Evolutionary conservation across 2,888 invertebrate species (phyloP).

Genomic region (Acanthacorydalis orientalis): DNA sequence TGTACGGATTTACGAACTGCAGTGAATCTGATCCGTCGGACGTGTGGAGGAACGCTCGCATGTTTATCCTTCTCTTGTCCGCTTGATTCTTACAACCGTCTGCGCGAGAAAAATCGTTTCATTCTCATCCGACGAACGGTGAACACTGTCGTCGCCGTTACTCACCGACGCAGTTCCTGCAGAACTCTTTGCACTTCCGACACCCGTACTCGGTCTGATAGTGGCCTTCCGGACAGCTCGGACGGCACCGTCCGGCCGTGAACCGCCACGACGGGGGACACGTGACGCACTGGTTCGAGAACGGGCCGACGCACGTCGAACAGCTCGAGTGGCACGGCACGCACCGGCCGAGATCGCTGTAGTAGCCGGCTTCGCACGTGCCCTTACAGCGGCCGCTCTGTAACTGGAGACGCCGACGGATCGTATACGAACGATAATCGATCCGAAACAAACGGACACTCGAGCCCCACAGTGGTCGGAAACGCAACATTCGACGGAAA

Average conservation of each 20-base stretch:
- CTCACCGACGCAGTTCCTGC: slow-evolving; percentile 69
- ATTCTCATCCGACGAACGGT: neutral
- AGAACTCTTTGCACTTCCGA: slow-evolving; percentile 77
- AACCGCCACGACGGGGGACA: slow-evolving; percentile 68
- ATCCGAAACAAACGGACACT: too few relatives aligned
- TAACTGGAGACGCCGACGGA: slow-evolving; percentile 22
- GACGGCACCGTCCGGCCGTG: slow-evolving; percentile 69
- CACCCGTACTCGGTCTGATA: slow-evolving; percentile 70
- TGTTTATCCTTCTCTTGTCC: slow-evolving; percentile 25
- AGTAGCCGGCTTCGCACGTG: slow-evolving; percentile 66
- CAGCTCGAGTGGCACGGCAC: slow-evolving; percentile 72
- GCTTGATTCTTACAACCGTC: slow-evolving; percentile 24
- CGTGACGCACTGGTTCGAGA: slow-evolving; percentile 69
- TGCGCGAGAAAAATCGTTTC: slow-evolving; percentile 13
- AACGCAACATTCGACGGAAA: too few relatives aligned
- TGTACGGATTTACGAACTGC: slow-evolving; percentile 32
- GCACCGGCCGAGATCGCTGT: slow-evolving; percentile 70
- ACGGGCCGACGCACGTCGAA: slow-evolving; percentile 69
- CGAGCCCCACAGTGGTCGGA: too few relatives aligned
- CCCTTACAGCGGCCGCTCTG: slow-evolving; percentile 73
- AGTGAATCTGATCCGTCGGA: slow-evolving; percentile 18
- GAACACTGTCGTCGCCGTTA: neutral
- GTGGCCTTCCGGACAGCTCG: slow-evolving; percentile 74
- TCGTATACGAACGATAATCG: neutral
- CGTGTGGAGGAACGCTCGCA: slow-evolving; percentile 24